phyloP scores from a whole-genome alignment of 1,140 invertebrate species.

The Solen grandis region DNA sequence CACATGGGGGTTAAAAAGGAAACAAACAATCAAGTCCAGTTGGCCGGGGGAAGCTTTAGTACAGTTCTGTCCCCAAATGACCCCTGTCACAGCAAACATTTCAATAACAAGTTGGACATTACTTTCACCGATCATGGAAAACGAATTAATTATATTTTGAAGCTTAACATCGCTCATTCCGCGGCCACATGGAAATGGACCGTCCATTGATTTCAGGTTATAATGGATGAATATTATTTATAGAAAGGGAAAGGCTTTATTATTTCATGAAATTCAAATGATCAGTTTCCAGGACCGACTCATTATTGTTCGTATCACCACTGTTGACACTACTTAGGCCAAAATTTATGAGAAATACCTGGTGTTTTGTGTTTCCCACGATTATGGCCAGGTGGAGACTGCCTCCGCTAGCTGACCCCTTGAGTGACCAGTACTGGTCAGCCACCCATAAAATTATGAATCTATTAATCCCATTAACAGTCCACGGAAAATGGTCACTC shows the following conservation, averaged over 20 bases:
- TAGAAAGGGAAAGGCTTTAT: constrained; percentile 44
- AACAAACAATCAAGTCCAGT: too few species aligned
- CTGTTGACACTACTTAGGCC: constrained; percentile 14
- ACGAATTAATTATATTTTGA: constrained; percentile 49
- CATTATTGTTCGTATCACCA: background rate
- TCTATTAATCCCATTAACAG: background rate
- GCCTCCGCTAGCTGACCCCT: background rate
- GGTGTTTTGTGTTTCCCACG: constrained; percentile 17
- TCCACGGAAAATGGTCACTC: background rate
- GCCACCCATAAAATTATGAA: background rate
- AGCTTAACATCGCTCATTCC: background rate
- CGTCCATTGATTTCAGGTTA: constrained; percentile 5
- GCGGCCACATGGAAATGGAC: background rate
- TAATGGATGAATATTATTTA: constrained; percentile 49
- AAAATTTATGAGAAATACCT: constrained; percentile 38
- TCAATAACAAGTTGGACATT: constrained; percentile 38
- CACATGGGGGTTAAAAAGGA: too few species aligned
- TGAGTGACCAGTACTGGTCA: constrained; percentile 20
- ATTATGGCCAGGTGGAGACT: constrained; percentile 23
- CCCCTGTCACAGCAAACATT: constrained; percentile 3
- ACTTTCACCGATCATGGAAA: constrained; percentile 28
- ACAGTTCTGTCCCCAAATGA: background rate
- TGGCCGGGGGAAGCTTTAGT: background rate
- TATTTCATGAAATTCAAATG: constrained; percentile 54
- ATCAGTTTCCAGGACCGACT: constrained; percentile 15